Evolutionary conservation across 2,888 invertebrate genomes (phyloP).

Genomic region (Cheilosia pagana): DNA sequence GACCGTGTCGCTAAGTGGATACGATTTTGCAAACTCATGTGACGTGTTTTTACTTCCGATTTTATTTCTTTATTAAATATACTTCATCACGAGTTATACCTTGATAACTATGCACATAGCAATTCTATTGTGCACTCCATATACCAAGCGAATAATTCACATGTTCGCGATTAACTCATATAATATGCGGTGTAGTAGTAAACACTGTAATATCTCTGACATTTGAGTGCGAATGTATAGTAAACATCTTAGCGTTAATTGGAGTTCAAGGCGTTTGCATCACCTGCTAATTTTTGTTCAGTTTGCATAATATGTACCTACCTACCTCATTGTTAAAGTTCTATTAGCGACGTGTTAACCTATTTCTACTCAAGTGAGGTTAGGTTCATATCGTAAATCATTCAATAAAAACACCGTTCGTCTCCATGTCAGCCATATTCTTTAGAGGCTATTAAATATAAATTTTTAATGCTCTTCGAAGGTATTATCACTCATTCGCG

Average conservation of each 20-base stretch:
- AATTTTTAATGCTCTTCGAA: no score
- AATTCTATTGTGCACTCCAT: background rate
- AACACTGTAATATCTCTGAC: background rate
- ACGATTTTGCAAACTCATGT: background rate
- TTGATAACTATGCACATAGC: background rate
- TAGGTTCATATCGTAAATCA: background rate
- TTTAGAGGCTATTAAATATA: no score
- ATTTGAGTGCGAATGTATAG: background rate
- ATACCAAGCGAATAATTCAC: background rate
- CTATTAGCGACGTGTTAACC: background rate
- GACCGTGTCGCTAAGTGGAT: background rate
- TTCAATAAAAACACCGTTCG: background rate
- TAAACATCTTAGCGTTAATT: conserved; percentile 3
- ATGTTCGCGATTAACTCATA: background rate
- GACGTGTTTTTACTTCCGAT: conserved; percentile 2
- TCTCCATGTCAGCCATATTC: no score
- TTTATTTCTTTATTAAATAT: background rate
- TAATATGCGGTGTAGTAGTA: background rate
- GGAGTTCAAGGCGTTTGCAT: background rate
- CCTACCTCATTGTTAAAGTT: background rate
- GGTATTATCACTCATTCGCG: no score
- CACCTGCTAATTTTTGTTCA: background rate
- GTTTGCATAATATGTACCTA: background rate
- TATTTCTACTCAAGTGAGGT: background rate
- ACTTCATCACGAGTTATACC: background rate